Evolutionary conservation across 2,113 vertebrate species (phyloP), one percentile per base, ranked within the genome.

Genomic region (Trogon melanurus): DNA sequence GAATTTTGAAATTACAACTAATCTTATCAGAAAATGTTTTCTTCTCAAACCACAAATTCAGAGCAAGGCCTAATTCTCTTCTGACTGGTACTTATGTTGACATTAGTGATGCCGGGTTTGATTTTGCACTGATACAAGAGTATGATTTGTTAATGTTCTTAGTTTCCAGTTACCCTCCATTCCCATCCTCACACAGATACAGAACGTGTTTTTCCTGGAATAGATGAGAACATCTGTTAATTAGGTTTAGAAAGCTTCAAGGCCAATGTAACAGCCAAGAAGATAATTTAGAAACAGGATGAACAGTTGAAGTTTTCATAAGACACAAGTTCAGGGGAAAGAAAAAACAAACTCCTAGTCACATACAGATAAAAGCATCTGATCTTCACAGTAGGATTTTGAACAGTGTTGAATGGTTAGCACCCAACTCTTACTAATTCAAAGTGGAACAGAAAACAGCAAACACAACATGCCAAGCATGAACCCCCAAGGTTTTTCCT

Each of bases 231-330:
- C 13, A 11, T 80, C 67, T 74, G 21, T 80, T 90, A 88, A 70
- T 50, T 30, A 61, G 22, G 47, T 82, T 93, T 79, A 76, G 79
- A 90, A 90, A 88, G 41, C 64, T 70, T 73, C 38, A 65, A 64
- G 51, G 69, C 54, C 36, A 30, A 4, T 19, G 41, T 79, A 66
- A 61, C 53, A 82, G 51, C 85, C 92, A 84, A 64, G 88, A 67
- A 62, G n/a, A 80, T 54, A 83, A 91, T 92, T 84, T 64, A 64
- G 56, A 92, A 96, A 72, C 70, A 79, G 71, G 25, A 70, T 79
- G 16, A 72, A 61, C 30, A 4, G 9, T 56, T 87, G 38, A 71
- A 56, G 20, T 74, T 87, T 85, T 45, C 4, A 1, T 79, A 75
- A 83, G 53, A 38, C 22, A 13, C 30, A 62, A 54, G 48, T 85